Percentiles rank a stretch among this genome's conserved stretches.
Evolutionary conservation across 1,140 invertebrate genomes (phyloP).

Genomic region (Homalodisca vitripennis): DNA sequence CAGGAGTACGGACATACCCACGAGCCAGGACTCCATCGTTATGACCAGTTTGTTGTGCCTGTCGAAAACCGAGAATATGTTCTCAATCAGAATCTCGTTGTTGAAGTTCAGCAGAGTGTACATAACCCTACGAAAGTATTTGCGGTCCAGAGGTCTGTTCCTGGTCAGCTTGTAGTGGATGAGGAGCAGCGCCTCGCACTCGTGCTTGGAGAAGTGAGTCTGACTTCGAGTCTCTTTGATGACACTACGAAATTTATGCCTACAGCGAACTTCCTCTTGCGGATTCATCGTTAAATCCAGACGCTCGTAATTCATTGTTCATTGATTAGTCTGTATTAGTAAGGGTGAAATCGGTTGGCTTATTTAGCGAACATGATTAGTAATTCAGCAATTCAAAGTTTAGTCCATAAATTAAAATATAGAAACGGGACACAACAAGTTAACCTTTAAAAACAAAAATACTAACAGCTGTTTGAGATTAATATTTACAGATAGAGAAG

Average conservation of each 20-base stretch:
- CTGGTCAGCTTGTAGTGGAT: slow-evolving; percentile 47
- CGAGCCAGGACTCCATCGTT: slow-evolving; percentile 62
- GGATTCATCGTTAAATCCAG: slow-evolving; percentile 14
- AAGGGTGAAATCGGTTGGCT: too few species aligned
- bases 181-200: slow-evolving; percentile 51
- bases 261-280: slow-evolving; percentile 45
- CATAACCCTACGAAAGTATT: slow-evolving; percentile 64
- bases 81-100: slow-evolving; percentile 64
- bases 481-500: too few species aligned
- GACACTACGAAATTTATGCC: slow-evolving; percentile 43
- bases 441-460: too few species aligned
- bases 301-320: neutral
- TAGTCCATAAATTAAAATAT: too few species aligned
- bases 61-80: slow-evolving; percentile 57
- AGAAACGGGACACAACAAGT: too few species aligned
- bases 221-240: slow-evolving; percentile 45
- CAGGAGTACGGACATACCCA: slow-evolving; percentile 64
- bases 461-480: too few species aligned
- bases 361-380: too few species aligned
- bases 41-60: slow-evolving; percentile 51
- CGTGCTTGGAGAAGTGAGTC: slow-evolving; percentile 50
- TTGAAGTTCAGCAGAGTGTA: slow-evolving; percentile 70
- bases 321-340: too few species aligned
- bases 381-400: too few species aligned
- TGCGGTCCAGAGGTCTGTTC: slow-evolving; percentile 51